These are phyloP conservation scores for Antheraea assamensis DNA, from an alignment of 2,888 invertebrate species.

Conservation along the genomic window DNA sequence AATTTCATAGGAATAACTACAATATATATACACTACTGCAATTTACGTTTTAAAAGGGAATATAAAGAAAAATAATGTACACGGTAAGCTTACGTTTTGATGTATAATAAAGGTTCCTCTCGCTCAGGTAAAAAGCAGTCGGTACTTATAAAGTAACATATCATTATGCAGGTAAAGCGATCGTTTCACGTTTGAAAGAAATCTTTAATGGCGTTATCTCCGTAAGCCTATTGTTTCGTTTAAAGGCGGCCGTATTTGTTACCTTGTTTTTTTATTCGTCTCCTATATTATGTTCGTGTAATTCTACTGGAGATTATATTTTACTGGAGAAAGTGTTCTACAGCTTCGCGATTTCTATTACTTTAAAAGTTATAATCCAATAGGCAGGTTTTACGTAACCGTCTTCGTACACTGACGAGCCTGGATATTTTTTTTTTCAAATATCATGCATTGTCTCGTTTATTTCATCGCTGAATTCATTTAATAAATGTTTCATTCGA, in stretches of 20 bases:
- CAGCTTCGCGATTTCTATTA: background rate
- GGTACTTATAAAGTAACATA: conserved; percentile 6
- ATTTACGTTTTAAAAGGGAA: no score
- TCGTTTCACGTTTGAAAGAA: background rate
- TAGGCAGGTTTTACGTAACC: background rate
- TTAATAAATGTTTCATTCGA: no score
- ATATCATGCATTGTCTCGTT: no score
- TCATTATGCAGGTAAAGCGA: background rate
- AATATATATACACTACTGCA: no score
- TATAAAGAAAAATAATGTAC: background rate
- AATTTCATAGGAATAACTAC: no score
- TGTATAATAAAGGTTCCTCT: background rate
- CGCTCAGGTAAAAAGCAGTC: background rate
- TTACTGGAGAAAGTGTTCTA: background rate
- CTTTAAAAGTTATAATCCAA: background rate
- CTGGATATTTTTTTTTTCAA: no score
- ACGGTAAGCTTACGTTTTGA: background rate
- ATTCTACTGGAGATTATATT: background rate
- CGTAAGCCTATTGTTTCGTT: background rate
- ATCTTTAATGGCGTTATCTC: conserved; percentile 1
- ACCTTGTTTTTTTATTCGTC: background rate
- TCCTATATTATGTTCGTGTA: background rate
- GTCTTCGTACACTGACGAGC: no score
- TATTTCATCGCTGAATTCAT: no score
- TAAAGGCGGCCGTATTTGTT: background rate